Evolutionary conservation across 2,113 vertebrate species (phyloP), one percentile per base, ranked within the genome.

Genomic region (Nycticebus coucang): DNA sequence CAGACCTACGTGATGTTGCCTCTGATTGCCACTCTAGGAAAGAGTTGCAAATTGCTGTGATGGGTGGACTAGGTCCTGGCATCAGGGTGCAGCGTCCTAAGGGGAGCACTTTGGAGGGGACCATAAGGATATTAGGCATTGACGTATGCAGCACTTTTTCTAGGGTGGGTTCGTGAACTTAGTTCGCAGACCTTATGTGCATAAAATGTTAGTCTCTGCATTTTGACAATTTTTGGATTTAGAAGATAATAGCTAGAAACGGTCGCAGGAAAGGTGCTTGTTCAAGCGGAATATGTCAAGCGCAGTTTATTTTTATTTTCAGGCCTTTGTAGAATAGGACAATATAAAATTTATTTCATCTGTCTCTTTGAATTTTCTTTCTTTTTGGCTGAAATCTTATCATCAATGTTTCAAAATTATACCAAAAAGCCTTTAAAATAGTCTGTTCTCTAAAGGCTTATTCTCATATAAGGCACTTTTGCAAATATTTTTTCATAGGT

Each of bases 271-370:
- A 94, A 69, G 28, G 5, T 41, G 85, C 19, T 94, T 93, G 57
- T 72, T 35, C 62, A 88, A 50, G 45, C 66, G 60, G 19, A 74
- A 4, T 64, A 85, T 83, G 35, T 30, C 57, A 86, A 45, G 11
- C 57, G 66, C 89, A 28, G 33, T 69, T 94, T 93, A 66, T 94
- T 97, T 96, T 84, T 85, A 86, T 79, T 66, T 95, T 87, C 24
- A 72, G n/a, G 10, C 18, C 78, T 41, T 77, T 95, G 55, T 57
- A 92, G 33, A 74, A 77, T 89, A 84, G 7, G 7, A 59, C 1
- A 60, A 60, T 64, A 72, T 89, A n/a, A 91, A 89, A 79, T 89
- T 82, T 88, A 78, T 82, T 93, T 87, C 89, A 68, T 69, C 37
- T 78, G 64, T 1, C 5, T 80, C n/a, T 95, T 89, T 83, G 24